These are phyloP conservation scores for Apogon hyalosoma DNA, from an alignment of 2,797 vertebrate genomes.

Conservation along the genomic window DNA sequence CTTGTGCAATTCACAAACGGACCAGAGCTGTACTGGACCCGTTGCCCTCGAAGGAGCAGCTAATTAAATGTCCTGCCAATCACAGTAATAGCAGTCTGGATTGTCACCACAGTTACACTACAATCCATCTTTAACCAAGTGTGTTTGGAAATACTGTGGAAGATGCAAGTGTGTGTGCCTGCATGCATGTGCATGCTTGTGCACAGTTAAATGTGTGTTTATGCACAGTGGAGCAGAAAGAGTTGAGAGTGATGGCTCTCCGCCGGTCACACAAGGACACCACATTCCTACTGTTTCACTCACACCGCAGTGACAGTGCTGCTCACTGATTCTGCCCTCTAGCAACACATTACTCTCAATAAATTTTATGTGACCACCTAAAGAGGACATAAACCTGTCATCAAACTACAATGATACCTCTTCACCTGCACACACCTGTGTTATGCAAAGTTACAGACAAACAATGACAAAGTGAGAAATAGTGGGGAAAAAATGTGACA, in stretches of 20 bases:
- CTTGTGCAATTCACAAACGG: slow-evolving; percentile 57
- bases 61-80: slow-evolving; percentile 76
- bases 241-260: slow-evolving; percentile 47
- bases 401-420: slow-evolving; percentile 22
- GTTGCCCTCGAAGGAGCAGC: slow-evolving; percentile 56
- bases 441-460: slow-evolving; percentile 11
- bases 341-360: slow-evolving; percentile 32
- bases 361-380: slow-evolving; percentile 21
- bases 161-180: slow-evolving; percentile 17
- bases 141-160: slow-evolving; percentile 45
- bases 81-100: slow-evolving; percentile 60
- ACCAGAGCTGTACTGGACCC: slow-evolving; percentile 55
- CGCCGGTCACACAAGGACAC: slow-evolving; percentile 75
- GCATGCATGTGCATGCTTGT: slow-evolving; percentile 22
- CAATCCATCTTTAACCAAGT: slow-evolving; percentile 56
- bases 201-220: slow-evolving; percentile 32
- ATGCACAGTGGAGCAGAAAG: slow-evolving; percentile 45
- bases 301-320: slow-evolving; percentile 69
- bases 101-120: slow-evolving; percentile 60
- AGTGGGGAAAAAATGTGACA: background rate
- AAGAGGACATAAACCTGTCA: slow-evolving; percentile 16
- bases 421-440: slow-evolving; percentile 2
- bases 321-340: slow-evolving; percentile 43
- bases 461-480: background rate
- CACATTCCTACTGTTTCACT: slow-evolving; percentile 79